Conservation (phyloP, 1,140 invertebrate species). For the Chymomyza costata region DNA sequence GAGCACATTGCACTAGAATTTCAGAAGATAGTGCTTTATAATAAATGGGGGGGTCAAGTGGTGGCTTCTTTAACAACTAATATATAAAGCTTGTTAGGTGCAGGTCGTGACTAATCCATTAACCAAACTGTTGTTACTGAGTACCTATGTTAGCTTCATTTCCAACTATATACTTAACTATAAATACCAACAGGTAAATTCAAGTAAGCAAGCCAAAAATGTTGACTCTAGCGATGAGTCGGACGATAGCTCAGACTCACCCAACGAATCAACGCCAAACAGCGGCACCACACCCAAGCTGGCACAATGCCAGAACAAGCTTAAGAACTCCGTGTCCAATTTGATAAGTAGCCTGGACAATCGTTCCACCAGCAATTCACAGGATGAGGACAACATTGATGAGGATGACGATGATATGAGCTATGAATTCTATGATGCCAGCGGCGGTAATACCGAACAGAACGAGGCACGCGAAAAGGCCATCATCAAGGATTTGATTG, state of each 20-base stretch:
- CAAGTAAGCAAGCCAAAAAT: conserved; percentile 30
- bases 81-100: background rate
- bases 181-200: conserved; percentile 37
- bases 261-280: conserved; percentile 41
- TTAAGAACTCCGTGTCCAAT: conserved; percentile 45
- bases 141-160: too few species aligned
- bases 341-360: conserved; percentile 52
- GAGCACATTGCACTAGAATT: too few species aligned
- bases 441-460: conserved; percentile 24
- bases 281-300: conserved; percentile 23
- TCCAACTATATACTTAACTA: too few species aligned
- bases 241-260: conserved; percentile 63
- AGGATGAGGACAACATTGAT: conserved; percentile 60
- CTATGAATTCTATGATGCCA: conserved; percentile 20
- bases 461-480: conserved; percentile 17
- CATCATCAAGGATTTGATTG: conserved; percentile 42
- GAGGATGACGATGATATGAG: conserved; percentile 42
- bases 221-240: conserved; percentile 65
- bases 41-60: too few species aligned
- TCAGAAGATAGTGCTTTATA: too few species aligned
- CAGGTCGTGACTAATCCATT: conserved; percentile 4
- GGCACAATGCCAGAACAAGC: conserved; percentile 12
- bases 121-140: too few species aligned
- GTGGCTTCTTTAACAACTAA: too few species aligned
- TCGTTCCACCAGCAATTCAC: conserved; percentile 58